phyloP scores from a whole-genome alignment of 1,140 invertebrate genomes.

The Scaptomyza montana region DNA sequence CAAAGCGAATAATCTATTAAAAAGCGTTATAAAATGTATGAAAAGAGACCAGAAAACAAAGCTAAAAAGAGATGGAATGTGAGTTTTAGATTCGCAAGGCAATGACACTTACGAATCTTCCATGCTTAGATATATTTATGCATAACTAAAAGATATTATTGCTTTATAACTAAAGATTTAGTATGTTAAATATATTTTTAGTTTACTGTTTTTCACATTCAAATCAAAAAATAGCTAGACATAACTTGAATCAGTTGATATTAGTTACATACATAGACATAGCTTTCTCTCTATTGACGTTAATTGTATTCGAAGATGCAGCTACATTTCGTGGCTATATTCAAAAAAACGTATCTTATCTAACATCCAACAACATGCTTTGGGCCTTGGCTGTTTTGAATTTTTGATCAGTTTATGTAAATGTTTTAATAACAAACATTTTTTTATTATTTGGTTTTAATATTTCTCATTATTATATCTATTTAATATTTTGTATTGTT shows the following conservation, averaged over 20 bases:
- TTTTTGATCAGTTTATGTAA: slow-evolving; percentile 80
- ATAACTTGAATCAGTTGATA: neutral
- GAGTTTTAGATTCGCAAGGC: slow-evolving; percentile 17
- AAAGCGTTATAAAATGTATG: slow-evolving; percentile 54
- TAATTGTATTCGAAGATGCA: slow-evolving; percentile 80
- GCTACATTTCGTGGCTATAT: slow-evolving; percentile 45
- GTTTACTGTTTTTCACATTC: slow-evolving; percentile 5
- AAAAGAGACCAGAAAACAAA: slow-evolving; percentile 12
- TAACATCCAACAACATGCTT: slow-evolving; percentile 3
- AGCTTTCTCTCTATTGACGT: slow-evolving; percentile 70
- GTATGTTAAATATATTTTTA: slow-evolving; percentile 28
- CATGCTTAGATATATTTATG: neutral
- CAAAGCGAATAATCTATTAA: slow-evolving; percentile 42
- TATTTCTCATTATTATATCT: slow-evolving; percentile 72
- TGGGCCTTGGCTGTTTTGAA: slow-evolving; percentile 69
- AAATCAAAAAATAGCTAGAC: no score
- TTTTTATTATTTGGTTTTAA: slow-evolving; percentile 37
- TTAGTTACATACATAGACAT: slow-evolving; percentile 25
- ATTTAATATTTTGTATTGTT: slow-evolving; percentile 27
- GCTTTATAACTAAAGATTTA: slow-evolving; percentile 16
- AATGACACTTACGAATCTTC: slow-evolving; percentile 43
- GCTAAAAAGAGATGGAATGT: slow-evolving; percentile 6
- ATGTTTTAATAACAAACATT: slow-evolving; percentile 46
- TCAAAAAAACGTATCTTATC: slow-evolving; percentile 20
- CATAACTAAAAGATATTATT: slow-evolving; percentile 1